phyloP scores from a whole-genome alignment of 2,888 invertebrate genomes.

The Psococerastis gibbosa region DNA sequence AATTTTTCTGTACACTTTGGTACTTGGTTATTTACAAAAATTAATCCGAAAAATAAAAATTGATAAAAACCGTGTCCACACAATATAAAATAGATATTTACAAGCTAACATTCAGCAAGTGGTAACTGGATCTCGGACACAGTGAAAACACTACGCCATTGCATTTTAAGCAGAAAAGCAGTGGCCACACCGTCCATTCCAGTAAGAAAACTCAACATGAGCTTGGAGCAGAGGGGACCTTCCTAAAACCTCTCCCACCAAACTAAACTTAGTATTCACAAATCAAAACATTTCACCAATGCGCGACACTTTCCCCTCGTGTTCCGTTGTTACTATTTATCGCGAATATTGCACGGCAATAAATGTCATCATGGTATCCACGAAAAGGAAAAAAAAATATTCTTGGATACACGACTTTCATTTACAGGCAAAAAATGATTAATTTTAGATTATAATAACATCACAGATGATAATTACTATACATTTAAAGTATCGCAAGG shows the following conservation, averaged over 20 bases:
- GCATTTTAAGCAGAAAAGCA: too few relatives aligned
- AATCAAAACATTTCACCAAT: too few relatives aligned
- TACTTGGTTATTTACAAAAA: conserved; percentile 8
- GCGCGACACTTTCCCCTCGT: neutral
- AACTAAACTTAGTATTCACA: too few relatives aligned
- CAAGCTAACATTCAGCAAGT: conserved; percentile 9
- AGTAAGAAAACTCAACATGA: neutral
- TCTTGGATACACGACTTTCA: neutral
- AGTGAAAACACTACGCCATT: too few relatives aligned
- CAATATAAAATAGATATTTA: conserved; percentile 1
- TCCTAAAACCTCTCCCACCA: too few relatives aligned
- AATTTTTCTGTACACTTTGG: conserved; percentile 3
- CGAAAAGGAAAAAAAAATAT: neutral
- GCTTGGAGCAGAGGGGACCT: neutral
- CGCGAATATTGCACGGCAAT: too few relatives aligned
- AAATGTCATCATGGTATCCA: neutral
- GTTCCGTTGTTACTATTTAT: neutral
- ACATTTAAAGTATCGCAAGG: conserved; percentile 7
- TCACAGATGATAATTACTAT: conserved; percentile 9
- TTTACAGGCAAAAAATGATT: conserved; percentile 6
- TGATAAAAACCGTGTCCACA: conserved; percentile 2
- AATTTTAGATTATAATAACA: conserved; percentile 9
- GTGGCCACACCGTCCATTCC: too few relatives aligned
- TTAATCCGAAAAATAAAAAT: conserved; percentile 4
- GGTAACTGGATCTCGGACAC: conserved; percentile 10